Base-by-base conservation (phyloP, 2,797 vertebrate species). In the Takifugu rubripes region DNA sequence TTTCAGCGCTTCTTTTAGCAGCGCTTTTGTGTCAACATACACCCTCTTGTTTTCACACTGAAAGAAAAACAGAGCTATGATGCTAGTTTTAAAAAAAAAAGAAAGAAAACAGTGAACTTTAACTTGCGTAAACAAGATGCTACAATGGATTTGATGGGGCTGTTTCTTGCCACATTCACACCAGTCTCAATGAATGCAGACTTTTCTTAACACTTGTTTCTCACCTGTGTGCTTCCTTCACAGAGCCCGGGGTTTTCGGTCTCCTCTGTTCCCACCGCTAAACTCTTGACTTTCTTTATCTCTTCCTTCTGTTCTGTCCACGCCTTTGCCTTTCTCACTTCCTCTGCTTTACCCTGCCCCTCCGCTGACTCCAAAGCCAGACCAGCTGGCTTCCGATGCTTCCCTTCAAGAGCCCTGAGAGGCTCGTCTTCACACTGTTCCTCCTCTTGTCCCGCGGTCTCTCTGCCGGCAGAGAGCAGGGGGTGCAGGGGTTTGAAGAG, bases 321-420 rank as follows among this genome's bases (percentile, higher is more conserved):
- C 58, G 60, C 64, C 61, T 70, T 74, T 81, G 52, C 59, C 56
- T 80, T 73, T 75, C 74, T 77, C 54, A 60, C 55, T 57, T 58
- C 51, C 58, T 77, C 70, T 80, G 64, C 79, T 59, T 78, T 72
- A 62, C 74, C 73, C 57, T 67, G 49, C 73, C 65, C 75, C 75
- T 81, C 76, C 68, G 77, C 74, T 74, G 74, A 78, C 57, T 68
- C 69, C 66, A 84, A 92, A 94, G 89, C 91, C 92, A 93, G 93
- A 91, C 92, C 93, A 93, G 94, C 94, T 94, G 94, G 92, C 93
- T 93, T 91, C 89, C 89, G 84, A 92, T 85, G 85, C 84, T 88
- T 89, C 86, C 89, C 79, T 88, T 82, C 74, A 81, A 81, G 44
- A 40, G 88, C 89, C 85, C 74, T 77, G 76, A 77, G 89, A 93